phyloP scores from a whole-genome alignment of 1,140 invertebrate genomes.

The Sycophaga agraensis region DNA sequence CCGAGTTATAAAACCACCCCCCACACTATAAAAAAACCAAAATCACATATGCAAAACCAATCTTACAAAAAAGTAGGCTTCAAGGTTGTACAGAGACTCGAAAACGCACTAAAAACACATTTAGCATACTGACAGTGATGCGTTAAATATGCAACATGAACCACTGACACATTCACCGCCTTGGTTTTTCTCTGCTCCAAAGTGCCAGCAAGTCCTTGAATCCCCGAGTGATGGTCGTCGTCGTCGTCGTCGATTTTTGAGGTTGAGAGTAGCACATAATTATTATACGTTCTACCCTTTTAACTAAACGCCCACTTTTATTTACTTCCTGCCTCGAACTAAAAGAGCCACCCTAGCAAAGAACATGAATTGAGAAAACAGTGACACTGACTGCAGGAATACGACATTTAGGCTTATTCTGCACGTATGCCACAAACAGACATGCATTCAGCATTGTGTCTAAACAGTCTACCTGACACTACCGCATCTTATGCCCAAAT shows the following conservation, averaged over 20 bases:
- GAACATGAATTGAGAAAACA: no score
- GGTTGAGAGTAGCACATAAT: not conserved
- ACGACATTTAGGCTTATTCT: no score
- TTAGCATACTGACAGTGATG: not conserved
- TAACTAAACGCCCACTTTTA: not conserved
- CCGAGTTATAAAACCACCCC: not conserved
- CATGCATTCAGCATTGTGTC: no score
- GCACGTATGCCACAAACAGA: no score
- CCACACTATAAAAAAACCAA: not conserved
- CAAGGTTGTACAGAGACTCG: no score
- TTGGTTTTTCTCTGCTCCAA: not conserved
- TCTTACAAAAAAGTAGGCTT: not conserved
- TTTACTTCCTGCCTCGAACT: not conserved
- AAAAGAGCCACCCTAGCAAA: no score
- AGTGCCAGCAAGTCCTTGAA: not conserved
- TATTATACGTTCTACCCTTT: not conserved
- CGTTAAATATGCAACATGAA: not conserved
- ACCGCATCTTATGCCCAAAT: no score
- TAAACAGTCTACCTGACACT: no score
- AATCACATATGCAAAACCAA: no score
- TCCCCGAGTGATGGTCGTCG: not conserved
- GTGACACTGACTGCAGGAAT: no score
- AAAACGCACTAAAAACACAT: not conserved
- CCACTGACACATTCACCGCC: slow-evolving; percentile 4
- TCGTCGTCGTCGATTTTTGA: not conserved